Evolutionary conservation across 2,113 vertebrate genomes (phyloP), one percentile per base, ranked within the genome.

Genomic region (Hipposideros armiger): DNA sequence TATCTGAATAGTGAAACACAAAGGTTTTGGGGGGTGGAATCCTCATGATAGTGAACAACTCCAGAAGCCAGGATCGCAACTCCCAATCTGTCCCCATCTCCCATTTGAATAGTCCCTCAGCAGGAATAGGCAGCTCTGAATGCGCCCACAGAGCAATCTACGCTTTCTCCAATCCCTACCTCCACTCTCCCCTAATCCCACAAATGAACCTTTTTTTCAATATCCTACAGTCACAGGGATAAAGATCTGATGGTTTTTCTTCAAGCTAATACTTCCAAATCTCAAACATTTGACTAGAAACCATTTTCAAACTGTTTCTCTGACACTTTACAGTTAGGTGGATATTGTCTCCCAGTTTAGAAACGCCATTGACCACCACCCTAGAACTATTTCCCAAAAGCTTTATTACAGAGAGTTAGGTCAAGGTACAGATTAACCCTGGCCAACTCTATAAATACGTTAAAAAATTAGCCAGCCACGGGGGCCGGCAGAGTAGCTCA

Each of bases 241-340:
- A 96, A 95, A 97, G 96, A 94, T 1, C 95, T 97, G 95, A 36
- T 9, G 7, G 60, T 96, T 97, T 97, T 92, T 87, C 92, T 96
- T 66, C 74, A n/a, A 42, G 32, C 17, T 73, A 81, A 94, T 88
- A 91, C 64, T 85, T 74, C 45, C 70, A 76, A 67, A 69, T 15
- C 26, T 47, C 24, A 56, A 45, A 20, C 16, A 30, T 70, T 1
- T 47, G 56, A 60, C 54, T 28, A 73, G 70, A 88, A 52, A 70
- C 20, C 73, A 30, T 77, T 90, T 60, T 54, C 0, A 2, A 90
- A 58, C 58, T 9, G 19, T 76, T n/a, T 56, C 72, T 82, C 40
- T 70, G 83, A 56, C n/a, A 17, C 50, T 62, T 60, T 30, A 26
- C 30, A 62, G 40, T 50, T 28, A 67, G 9, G 24, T 52, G 32